Evolutionary conservation across 2,113 vertebrate species (phyloP).

Genomic region (Tringa solitaria): DNA sequence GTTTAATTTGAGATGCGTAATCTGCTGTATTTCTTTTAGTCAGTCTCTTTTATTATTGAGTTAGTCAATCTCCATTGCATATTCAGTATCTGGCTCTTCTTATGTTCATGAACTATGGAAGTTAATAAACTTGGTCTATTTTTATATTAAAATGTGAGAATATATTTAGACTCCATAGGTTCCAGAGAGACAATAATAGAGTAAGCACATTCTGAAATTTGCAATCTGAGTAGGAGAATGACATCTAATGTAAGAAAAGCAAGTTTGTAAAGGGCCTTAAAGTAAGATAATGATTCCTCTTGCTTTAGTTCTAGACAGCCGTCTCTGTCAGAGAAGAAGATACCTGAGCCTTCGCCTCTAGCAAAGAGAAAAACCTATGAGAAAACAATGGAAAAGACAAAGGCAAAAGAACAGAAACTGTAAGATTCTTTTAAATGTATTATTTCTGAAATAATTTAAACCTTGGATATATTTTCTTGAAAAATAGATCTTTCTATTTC

Average conservation of each 20-base stretch:
- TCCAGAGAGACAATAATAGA: neutral
- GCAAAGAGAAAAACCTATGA: conserved; percentile 91
- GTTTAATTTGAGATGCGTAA: neutral
- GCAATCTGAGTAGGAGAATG: neutral
- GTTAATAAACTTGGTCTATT: neutral
- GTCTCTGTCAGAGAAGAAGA: conserved; percentile 81
- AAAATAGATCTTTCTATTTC: neutral
- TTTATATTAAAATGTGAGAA: neutral
- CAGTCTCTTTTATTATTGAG: neutral
- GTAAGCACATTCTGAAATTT: neutral
- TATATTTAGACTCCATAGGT: neutral
- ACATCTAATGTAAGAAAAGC: neutral
- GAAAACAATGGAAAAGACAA: conserved; percentile 84
- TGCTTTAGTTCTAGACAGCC: conserved; percentile 76
- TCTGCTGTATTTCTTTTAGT: neutral
- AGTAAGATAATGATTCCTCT: conserved; percentile 14
- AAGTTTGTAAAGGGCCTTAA: neutral
- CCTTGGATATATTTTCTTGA: neutral
- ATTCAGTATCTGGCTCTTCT: neutral
- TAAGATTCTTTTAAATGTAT: conserved; percentile 73
- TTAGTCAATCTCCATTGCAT: neutral
- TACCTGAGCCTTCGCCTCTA: conserved; percentile 89
- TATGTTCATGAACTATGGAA: neutral
- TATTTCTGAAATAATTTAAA: neutral
- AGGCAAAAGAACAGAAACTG: conserved; percentile 92